These are phyloP conservation scores for Luehdorfia chinensis DNA, from an alignment of 1,140 invertebrate genomes.

Conservation along the genomic window DNA sequence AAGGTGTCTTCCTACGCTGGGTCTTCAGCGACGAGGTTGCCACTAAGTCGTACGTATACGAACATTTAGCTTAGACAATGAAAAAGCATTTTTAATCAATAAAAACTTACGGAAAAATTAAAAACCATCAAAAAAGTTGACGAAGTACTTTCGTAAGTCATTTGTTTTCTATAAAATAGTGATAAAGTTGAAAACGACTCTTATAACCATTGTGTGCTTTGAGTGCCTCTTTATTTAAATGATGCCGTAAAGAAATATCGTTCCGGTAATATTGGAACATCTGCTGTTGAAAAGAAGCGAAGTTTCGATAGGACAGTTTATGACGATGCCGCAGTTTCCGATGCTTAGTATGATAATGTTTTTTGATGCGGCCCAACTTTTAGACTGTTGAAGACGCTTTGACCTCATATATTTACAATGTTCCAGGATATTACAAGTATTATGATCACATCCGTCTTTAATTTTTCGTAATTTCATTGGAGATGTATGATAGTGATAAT, in stretches of 20 bases:
- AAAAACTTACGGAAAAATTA: too few relatives aligned
- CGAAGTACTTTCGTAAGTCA: slow-evolving; percentile 14
- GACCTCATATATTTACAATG: background rate
- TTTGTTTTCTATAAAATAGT: slow-evolving; percentile 26
- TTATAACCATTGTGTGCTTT: slow-evolving; percentile 47
- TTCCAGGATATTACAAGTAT: too few relatives aligned
- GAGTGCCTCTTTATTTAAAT: slow-evolving; percentile 72
- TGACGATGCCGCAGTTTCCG: slow-evolving; percentile 47
- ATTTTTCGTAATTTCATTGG: too few relatives aligned
- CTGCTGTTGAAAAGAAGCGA: slow-evolving; percentile 66
- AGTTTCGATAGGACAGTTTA: slow-evolving; percentile 67
- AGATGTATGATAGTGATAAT: too few relatives aligned
- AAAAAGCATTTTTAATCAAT: too few relatives aligned
- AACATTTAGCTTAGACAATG: too few relatives aligned
- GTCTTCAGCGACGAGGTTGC: too few relatives aligned
- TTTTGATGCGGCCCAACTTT: slow-evolving; percentile 4
- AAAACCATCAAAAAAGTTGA: background rate
- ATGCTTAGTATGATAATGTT: slow-evolving; percentile 37
- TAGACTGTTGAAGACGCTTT: background rate
- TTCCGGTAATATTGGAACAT: slow-evolving; percentile 62
- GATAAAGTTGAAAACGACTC: slow-evolving; percentile 48
- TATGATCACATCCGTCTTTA: too few relatives aligned
- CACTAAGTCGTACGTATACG: too few relatives aligned
- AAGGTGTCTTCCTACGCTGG: too few relatives aligned
- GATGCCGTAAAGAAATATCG: slow-evolving; percentile 70